These are phyloP conservation scores for Bombyx mori DNA, from an alignment of 1,140 invertebrate species.

Conservation along the genomic window DNA sequence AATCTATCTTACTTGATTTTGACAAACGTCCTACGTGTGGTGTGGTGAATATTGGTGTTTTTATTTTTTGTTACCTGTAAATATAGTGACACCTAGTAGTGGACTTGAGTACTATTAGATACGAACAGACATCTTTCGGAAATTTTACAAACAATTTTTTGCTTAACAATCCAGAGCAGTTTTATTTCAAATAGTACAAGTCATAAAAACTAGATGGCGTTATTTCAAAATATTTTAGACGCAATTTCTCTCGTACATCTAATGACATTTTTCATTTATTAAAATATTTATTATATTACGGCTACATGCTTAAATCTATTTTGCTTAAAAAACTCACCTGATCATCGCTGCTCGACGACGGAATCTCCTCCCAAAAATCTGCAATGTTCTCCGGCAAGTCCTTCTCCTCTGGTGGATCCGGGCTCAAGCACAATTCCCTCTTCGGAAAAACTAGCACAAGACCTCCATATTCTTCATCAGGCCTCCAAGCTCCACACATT, in stretches of 20 bases:
- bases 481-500: slow-evolving; percentile 67
- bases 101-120: neutral
- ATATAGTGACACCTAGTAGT: neutral
- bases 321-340: slow-evolving; percentile 36
- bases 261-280: neutral
- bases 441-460: slow-evolving; percentile 56
- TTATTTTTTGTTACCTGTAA: no score
- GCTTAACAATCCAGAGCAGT: neutral
- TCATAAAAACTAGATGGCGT: slow-evolving; percentile 9
- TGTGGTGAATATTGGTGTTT: no score
- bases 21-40: no score
- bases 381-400: slow-evolving; percentile 63
- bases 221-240: neutral
- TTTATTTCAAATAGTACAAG: no score
- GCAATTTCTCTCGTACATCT: neutral
- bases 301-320: neutral
- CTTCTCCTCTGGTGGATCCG: slow-evolving; percentile 43
- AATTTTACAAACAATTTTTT: no score
- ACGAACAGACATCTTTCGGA: no score
- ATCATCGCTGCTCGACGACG: slow-evolving; percentile 28
- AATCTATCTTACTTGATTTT: no score
- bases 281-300: neutral
- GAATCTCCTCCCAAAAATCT: slow-evolving; percentile 59
- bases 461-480: slow-evolving; percentile 63
- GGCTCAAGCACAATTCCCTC: slow-evolving; percentile 48